These are phyloP conservation scores for Kryphioiulus occultus DNA, from an alignment of 2,888 invertebrate genomes.

Conservation along the genomic window DNA sequence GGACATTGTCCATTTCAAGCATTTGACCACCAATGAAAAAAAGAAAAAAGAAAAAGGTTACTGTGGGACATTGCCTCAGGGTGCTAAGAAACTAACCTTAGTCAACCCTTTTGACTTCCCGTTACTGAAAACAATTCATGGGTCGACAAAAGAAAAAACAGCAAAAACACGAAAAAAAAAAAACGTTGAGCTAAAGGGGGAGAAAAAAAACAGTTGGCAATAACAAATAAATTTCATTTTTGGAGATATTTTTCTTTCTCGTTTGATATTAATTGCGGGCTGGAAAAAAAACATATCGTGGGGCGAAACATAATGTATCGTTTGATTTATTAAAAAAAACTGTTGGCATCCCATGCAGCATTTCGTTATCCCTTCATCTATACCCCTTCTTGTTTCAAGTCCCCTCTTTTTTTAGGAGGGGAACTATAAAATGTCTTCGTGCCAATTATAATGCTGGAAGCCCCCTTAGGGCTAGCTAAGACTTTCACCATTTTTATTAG, in stretches of 20 bases:
- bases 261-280: neutral
- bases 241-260: slow-evolving; percentile 13
- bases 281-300: neutral
- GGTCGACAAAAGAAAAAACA: neutral
- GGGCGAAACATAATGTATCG: neutral
- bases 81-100: neutral
- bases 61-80: neutral
- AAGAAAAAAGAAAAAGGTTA: neutral
- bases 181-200: neutral
- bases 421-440: slow-evolving; percentile 42
- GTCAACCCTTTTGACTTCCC: slow-evolving; percentile 32
- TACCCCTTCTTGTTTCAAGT: slow-evolving; percentile 36
- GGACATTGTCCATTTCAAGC: slow-evolving; percentile 1
- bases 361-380: slow-evolving; percentile 28
- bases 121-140: neutral
- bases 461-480: slow-evolving; percentile 47
- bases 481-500: slow-evolving; percentile 48
- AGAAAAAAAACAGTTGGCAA: neutral
- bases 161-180: neutral
- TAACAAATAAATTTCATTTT: slow-evolving; percentile 30
- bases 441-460: slow-evolving; percentile 47
- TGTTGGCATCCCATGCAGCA: slow-evolving; percentile 13
- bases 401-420: slow-evolving; percentile 25
- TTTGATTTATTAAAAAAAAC: slow-evolving; percentile 28
- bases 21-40: neutral